Base-by-base conservation (phyloP, 2,888 invertebrate species). In the Drosophila tanythrix region DNA sequence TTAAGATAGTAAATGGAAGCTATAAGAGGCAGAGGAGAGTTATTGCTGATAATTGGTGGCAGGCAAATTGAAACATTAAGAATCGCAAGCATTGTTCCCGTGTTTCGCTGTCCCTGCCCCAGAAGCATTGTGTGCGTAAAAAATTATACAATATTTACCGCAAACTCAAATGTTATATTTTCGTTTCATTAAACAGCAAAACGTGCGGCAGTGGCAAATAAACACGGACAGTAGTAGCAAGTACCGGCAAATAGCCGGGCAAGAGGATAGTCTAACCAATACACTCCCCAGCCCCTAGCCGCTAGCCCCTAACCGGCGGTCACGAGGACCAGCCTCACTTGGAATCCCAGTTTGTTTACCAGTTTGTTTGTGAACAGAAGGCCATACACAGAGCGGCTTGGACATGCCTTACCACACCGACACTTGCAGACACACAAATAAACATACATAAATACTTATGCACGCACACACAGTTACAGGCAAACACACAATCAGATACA, bases 141-240 rank as follows among this genome's bases (percentile, higher is more conserved):
- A 71, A 74, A 79, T 72, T 70, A 66, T 71, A 63, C 80, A 80
- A 84, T 82, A 82, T 82, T 82, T 78, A 78, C 85, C 82, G 56
- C 82, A 80, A 84, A 82, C 73, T 84, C 71, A 78, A 83, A 82
- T 83, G 82, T 84, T 80, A 81, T 82, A 82, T 70, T 83, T 83
- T 82, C 85, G 82, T 84, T 83, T 82, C 82, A 83, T 83, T 83
- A 83, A 84, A 82, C 82, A 78, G 80, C 74, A 74, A 82, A 78
- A 74, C 82, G 77, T 76, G 79, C 68, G 80, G 81, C 82, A 53
- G 61, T 63, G 62, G 66, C 78, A 80, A 82, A 74, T 70, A 79
- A 77, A 70, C 72, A 69, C 52, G 31, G 36, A 74, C 50, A 40
- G 66, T 62, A 46, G 29, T 40, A 69, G 70, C 63, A 71, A 80